Percentiles rank a stretch among this genome's conserved stretches.
Evolutionary conservation across 2,113 vertebrate genomes (phyloP).

Genomic region (Erythrocebus patas): DNA sequence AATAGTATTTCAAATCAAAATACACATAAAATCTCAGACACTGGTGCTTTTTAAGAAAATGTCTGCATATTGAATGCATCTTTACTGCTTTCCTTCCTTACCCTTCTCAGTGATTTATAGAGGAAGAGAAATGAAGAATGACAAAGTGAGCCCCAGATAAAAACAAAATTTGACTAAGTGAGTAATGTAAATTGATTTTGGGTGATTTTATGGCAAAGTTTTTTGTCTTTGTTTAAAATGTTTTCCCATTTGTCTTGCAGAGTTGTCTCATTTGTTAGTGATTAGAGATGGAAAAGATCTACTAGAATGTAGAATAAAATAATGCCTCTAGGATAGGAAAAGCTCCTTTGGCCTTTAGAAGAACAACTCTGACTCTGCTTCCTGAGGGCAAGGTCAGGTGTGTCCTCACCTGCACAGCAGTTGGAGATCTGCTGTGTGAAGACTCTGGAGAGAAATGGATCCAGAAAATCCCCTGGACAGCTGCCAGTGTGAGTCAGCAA

Average conservation of each 20-base stretch:
- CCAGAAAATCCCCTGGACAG: not conserved
- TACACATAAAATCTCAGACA: not conserved
- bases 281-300: not conserved
- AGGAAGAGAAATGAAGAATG: constrained; percentile 84
- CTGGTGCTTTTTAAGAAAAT: not conserved
- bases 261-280: not conserved
- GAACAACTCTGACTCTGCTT: not conserved
- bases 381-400: not conserved
- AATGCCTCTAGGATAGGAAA: constrained; percentile 32
- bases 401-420: not conserved
- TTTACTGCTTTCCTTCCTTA: not conserved
- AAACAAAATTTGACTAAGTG: constrained; percentile 36
- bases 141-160: not conserved
- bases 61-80: not conserved
- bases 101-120: constrained; percentile 88
- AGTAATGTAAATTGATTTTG: constrained; percentile 50
- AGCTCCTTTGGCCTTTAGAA: not conserved
- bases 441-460: not conserved
- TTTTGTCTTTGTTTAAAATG: not conserved
- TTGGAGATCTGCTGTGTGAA: not conserved
- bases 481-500: not conserved
- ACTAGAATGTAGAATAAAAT: constrained; percentile 20
- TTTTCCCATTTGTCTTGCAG: constrained; percentile 48
- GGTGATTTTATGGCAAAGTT: not conserved
- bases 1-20: constrained; percentile 30